These are phyloP conservation scores for Osmerus mordax DNA, from an alignment of 2,113 vertebrate genomes.

Conservation along the genomic window DNA sequence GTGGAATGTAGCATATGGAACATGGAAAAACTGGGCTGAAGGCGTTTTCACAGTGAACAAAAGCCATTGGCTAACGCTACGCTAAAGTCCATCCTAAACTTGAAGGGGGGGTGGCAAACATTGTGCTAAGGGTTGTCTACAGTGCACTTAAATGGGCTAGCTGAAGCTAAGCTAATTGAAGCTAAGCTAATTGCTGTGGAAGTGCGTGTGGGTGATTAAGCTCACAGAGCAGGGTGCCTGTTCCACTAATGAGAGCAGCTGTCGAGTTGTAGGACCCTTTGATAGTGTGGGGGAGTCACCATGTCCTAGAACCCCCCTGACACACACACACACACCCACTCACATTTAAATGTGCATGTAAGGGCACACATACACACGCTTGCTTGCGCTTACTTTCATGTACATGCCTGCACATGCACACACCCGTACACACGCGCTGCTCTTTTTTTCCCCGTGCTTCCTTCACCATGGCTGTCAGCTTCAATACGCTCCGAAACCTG, in stretches of 20 bases:
- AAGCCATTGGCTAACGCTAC: no score
- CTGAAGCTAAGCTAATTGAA: conserved; percentile 35
- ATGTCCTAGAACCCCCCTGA: conserved; percentile 10
- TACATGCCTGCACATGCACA: neutral
- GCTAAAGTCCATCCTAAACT: neutral
- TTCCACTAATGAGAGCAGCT: conserved; percentile 66
- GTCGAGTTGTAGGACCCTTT: conserved; percentile 46
- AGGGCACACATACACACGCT: conserved; percentile 20
- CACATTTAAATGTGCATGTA: conserved; percentile 28
- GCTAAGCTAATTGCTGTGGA: conserved; percentile 56
- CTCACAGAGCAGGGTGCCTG: conserved; percentile 42
- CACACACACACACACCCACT: neutral
- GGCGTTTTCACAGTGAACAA: no score
- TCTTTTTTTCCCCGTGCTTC: no score
- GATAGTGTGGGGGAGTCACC: conserved; percentile 20
- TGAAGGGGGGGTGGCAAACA: neutral
- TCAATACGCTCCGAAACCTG: conserved; percentile 19
- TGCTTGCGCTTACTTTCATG: no score
- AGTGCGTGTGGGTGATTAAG: conserved; percentile 54
- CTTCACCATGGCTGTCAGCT: no score
- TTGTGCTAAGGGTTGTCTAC: neutral
- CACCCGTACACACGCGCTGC: neutral
- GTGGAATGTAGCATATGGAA: no score
- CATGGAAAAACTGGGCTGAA: no score
- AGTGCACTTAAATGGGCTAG: conserved; percentile 27